Conservation (phyloP, 1,140 invertebrate species). For the Panagrolaimus sp. region DNA sequence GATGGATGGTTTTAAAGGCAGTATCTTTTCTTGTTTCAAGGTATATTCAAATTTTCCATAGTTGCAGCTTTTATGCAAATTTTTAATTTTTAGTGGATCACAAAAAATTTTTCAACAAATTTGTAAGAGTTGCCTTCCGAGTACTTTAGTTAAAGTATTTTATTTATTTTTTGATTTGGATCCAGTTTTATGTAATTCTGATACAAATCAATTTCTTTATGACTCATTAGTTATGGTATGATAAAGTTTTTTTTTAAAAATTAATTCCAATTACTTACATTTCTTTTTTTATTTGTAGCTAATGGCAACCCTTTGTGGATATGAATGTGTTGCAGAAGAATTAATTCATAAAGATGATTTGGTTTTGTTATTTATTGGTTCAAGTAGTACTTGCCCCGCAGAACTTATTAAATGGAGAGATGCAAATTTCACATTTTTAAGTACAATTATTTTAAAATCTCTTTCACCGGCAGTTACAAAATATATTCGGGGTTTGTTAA, state of each 20-base stretch:
- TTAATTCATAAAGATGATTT: conserved; percentile 91
- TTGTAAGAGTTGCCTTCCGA: conserved; percentile 87
- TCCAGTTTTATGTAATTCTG: conserved; percentile 64
- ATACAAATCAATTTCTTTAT: conserved; percentile 34
- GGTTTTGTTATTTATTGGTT: conserved; percentile 86
- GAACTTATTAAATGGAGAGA: conserved; percentile 73
- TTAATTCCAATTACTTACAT: background rate
- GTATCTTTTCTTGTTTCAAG: conserved; percentile 49
- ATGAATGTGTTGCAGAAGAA: conserved; percentile 83
- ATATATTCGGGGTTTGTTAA: conserved; percentile 72
- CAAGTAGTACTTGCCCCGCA: conserved; percentile 74
- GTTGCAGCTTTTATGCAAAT: conserved; percentile 11
- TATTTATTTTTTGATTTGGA: conserved; percentile 98
- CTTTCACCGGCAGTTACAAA: conserved; percentile 82
- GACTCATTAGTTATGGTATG: conserved; percentile 43
- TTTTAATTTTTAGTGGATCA: conserved; percentile 42
- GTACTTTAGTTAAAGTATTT: conserved; percentile 93
- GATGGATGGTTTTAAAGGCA: conserved; percentile 48
- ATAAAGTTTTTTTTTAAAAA: conserved; percentile 1
- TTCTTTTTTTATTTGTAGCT: conserved; percentile 65
- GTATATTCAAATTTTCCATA: conserved; percentile 22
- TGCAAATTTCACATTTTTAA: conserved; percentile 87
- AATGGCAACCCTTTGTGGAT: conserved; percentile 84
- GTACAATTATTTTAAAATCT: conserved; percentile 87
- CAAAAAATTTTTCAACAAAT: conserved; percentile 67